Evolutionary conservation across 2,113 vertebrate species (phyloP), one percentile per base, ranked within the genome.

Genomic region (Anhinga rufa): DNA sequence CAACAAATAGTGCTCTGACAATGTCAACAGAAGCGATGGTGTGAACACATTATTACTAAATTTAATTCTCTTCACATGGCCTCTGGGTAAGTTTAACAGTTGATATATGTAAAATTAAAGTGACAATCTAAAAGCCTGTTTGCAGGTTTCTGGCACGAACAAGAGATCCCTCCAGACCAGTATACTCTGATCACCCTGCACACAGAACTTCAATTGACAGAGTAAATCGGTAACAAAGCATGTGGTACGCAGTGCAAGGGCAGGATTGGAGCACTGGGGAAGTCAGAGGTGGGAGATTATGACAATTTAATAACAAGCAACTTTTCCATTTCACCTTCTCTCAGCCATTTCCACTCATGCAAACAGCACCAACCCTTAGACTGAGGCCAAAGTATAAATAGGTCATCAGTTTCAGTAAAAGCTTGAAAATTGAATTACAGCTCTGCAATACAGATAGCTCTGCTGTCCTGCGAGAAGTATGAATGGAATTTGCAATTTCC

Each of bases 231-330:
- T 44, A 68, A 28, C 3, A 3, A 57, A 66, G 46, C 25, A 20
- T 1, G 1, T 3, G 11, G 62, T 5, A 9, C 2, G 0, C 28
- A 26, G 76, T 1, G 0, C 54, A 12, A 66, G 42, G 52, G 36
- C 42, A 58, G 57, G n/a, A 65, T 12, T 34, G 19, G 65, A 58
- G n/a, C n/a, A 5, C 25, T 4, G 20, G 21, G 48, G 38, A 54
- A 62, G 38, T 40, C 36, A 54, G 58, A 81, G 54, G 15, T 42
- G 31, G 26, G 44, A 55, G 16, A 28, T 55, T 4, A 38, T 7
- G 65, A 46, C 46, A 48, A 48, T 82, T 78, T 70, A 76, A 34
- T 46, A 72, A 84, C 25, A 36, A 93, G 44, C 7, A 7, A 28
- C 54, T 74, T 51, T 51, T 82, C 32, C n/a, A 21, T 52, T 48